phyloP scores from a whole-genome alignment of 1,140 invertebrate genomes.

The Mya arenaria region DNA sequence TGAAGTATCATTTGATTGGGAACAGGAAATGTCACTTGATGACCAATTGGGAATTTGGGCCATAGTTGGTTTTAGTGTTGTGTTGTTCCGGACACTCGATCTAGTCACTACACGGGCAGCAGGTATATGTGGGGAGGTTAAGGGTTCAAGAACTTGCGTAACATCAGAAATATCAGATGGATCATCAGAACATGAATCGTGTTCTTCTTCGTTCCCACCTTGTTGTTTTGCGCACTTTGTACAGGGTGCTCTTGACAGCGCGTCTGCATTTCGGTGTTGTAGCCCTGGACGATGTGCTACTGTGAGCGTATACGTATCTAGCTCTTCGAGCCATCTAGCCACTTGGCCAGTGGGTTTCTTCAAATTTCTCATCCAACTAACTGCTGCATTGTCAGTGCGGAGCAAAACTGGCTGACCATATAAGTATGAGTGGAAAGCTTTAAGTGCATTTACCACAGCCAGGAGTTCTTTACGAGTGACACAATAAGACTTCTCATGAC shows the following conservation, averaged over 20 bases:
- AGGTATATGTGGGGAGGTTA: too few relatives aligned
- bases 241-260: slow-evolving; percentile 56
- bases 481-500: slow-evolving; percentile 82
- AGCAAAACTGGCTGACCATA: slow-evolving; percentile 61
- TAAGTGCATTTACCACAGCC: slow-evolving; percentile 54
- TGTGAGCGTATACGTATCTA: slow-evolving; percentile 69
- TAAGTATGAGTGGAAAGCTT: slow-evolving; percentile 60
- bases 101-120: too few relatives aligned
- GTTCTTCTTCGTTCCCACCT: not conserved
- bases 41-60: too few relatives aligned
- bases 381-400: slow-evolving; percentile 64
- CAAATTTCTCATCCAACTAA: slow-evolving; percentile 62
- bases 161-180: too few relatives aligned
- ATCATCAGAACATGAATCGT: too few relatives aligned
- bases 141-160: too few relatives aligned
- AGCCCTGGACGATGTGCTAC: slow-evolving; percentile 64
- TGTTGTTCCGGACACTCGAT: too few relatives aligned
- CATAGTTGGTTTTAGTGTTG: too few relatives aligned
- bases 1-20: too few relatives aligned
- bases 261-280: slow-evolving; percentile 70
- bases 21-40: too few relatives aligned
- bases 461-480: slow-evolving; percentile 65
- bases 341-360: slow-evolving; percentile 63
- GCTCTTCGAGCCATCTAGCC: slow-evolving; percentile 65
- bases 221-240: slow-evolving; percentile 26